These are phyloP conservation scores for Macaca mulatta DNA, from an alignment of 2,113 vertebrate species.

Conservation along the genomic window DNA sequence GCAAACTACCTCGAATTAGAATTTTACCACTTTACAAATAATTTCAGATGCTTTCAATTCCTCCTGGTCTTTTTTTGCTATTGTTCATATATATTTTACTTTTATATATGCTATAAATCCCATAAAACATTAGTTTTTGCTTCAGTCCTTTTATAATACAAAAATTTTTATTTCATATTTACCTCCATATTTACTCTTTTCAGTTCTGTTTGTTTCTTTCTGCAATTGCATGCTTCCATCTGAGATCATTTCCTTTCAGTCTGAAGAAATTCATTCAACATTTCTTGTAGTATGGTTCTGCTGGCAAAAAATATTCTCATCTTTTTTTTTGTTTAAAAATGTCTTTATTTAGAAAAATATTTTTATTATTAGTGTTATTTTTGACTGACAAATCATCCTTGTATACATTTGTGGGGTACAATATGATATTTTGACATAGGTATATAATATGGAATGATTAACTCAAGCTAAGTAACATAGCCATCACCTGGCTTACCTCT, in stretches of 20 bases:
- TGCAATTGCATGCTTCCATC: background rate
- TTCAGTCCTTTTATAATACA: background rate
- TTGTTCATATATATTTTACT: background rate
- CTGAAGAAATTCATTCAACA: background rate
- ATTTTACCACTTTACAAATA: background rate
- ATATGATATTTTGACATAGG: background rate
- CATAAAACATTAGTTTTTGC: background rate
- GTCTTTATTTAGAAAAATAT: background rate
- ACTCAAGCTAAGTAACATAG: background rate
- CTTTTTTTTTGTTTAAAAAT: background rate
- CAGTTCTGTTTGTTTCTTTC: background rate
- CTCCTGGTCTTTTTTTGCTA: background rate
- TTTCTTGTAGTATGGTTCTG: background rate
- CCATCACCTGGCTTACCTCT: background rate
- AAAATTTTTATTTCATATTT: background rate
- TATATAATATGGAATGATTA: background rate
- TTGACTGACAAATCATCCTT: background rate
- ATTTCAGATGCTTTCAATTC: background rate
- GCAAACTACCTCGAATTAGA: background rate
- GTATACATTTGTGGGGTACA: background rate
- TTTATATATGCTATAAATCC: background rate
- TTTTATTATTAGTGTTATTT: background rate
- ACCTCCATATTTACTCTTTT: background rate
- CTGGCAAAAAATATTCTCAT: background rate
- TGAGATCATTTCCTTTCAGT: background rate